phyloP scores from a whole-genome alignment of 2,888 invertebrate species.

The Heteropelma amictum region DNA sequence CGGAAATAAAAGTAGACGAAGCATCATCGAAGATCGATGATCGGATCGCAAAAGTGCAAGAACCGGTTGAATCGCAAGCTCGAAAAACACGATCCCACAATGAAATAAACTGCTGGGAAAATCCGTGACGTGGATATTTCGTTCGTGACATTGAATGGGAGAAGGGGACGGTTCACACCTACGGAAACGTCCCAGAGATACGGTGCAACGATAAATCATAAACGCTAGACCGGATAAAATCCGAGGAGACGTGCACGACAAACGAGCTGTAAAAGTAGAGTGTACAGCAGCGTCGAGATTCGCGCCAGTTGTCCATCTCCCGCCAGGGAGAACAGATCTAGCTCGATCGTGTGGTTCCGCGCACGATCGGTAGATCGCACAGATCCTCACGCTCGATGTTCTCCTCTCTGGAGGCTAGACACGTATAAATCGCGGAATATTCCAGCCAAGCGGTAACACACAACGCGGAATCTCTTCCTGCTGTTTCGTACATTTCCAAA shows the following conservation, averaged over 20 bases:
- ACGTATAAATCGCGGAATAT: neutral
- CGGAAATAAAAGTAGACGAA: neutral
- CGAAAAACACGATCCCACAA: neutral
- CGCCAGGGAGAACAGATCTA: neutral
- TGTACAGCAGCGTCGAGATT: slow-evolving; percentile 44
- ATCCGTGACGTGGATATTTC: slow-evolving; percentile 36
- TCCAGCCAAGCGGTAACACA: too few relatives aligned
- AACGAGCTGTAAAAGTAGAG: slow-evolving; percentile 57
- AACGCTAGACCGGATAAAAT: slow-evolving; percentile 61
- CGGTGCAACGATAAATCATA: slow-evolving; percentile 64
- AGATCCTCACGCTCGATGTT: neutral
- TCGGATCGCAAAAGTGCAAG: slow-evolving; percentile 4
- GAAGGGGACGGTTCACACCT: slow-evolving; percentile 37
- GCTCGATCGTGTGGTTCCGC: neutral
- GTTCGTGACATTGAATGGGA: slow-evolving; percentile 39
- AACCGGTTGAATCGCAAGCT: neutral
- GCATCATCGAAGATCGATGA: slow-evolving; percentile 2
- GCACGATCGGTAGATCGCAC: slow-evolving; percentile 26
- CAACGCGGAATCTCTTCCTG: too few relatives aligned
- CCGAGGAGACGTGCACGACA: slow-evolving; percentile 51
- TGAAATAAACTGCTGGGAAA: slow-evolving; percentile 2
- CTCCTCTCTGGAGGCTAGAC: neutral
- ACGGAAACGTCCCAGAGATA: slow-evolving; percentile 44
- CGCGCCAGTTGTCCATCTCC: slow-evolving; percentile 38
- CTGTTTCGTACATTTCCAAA: too few relatives aligned